Conservation (phyloP, 2,888 invertebrate genomes). For the Diploptera punctata region DNA sequence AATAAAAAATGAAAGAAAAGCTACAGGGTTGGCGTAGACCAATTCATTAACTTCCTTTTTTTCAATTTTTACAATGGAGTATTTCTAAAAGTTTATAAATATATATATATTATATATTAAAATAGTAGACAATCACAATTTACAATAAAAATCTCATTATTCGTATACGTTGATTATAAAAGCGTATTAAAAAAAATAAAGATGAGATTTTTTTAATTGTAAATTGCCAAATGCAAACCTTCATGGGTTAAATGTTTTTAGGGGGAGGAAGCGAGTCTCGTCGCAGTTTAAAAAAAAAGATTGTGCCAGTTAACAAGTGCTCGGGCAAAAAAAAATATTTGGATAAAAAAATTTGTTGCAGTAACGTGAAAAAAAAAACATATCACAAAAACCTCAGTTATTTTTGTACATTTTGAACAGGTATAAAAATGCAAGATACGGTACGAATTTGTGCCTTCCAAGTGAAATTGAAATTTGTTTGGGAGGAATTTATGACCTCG, state of each 20-base stretch:
- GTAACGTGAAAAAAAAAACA: slow-evolving; percentile 22
- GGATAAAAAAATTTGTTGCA: not conserved
- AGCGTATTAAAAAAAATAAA: slow-evolving; percentile 6
- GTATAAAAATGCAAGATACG: slow-evolving; percentile 14
- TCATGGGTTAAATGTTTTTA: slow-evolving; percentile 24
- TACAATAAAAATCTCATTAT: slow-evolving; percentile 37
- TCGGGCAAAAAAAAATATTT: not conserved
- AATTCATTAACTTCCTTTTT: slow-evolving; percentile 38
- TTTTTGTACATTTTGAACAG: slow-evolving; percentile 35
- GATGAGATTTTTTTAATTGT: slow-evolving; percentile 31
- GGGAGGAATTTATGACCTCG: slow-evolving; percentile 11
- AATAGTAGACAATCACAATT: slow-evolving; percentile 43
- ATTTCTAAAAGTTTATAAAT: slow-evolving; percentile 42
- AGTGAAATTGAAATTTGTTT: slow-evolving; percentile 10
- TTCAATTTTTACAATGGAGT: slow-evolving; percentile 40
- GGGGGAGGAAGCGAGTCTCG: slow-evolving; percentile 8
- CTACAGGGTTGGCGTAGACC: slow-evolving; percentile 35
- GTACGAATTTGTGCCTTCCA: slow-evolving; percentile 34
- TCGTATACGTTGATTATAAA: slow-evolving; percentile 19
- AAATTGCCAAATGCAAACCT: slow-evolving; percentile 37
- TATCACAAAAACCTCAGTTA: slow-evolving; percentile 39
- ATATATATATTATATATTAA: slow-evolving; percentile 39
- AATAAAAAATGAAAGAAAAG: slow-evolving; percentile 30
- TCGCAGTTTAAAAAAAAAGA: slow-evolving; percentile 15
- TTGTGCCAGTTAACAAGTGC: not conserved